Conservation (phyloP, 2,113 vertebrate genomes). For the Pteruthius melanotis region DNA sequence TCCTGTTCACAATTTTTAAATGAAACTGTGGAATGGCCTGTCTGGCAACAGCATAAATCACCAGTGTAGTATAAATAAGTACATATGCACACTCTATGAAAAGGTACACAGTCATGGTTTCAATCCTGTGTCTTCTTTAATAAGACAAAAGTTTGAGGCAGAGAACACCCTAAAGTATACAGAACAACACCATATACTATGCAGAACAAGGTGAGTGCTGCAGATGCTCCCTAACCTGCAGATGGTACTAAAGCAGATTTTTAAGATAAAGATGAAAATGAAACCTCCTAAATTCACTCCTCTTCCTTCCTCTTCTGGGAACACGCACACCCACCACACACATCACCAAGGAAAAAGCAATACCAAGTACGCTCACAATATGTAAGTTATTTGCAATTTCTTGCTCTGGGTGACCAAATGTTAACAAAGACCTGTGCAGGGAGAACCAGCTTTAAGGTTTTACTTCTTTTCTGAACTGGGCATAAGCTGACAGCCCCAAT, state of each 20-base stretch:
- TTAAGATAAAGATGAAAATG: conserved; percentile 11
- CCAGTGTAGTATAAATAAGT: background rate
- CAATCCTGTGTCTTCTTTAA: background rate
- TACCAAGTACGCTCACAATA: background rate
- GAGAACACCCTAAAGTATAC: background rate
- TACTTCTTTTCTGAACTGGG: background rate
- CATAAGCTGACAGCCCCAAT: background rate
- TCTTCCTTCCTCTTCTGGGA: background rate
- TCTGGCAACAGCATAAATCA: background rate
- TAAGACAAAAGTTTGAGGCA: background rate
- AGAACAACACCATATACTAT: background rate
- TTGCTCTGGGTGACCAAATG: background rate
- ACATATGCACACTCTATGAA: background rate
- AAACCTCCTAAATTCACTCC: background rate
- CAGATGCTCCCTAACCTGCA: background rate
- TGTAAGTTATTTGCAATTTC: background rate
- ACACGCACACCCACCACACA: background rate
- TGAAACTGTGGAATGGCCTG: background rate
- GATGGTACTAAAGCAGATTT: background rate
- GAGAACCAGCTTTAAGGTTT: background rate
- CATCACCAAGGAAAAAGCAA: background rate
- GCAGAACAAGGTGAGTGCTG: background rate
- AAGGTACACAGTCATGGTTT: background rate
- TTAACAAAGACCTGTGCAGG: background rate
- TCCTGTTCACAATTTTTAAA: background rate